Evolutionary conservation across 2,888 invertebrate genomes (phyloP).

Genomic region (Oligia fasciuncula): DNA sequence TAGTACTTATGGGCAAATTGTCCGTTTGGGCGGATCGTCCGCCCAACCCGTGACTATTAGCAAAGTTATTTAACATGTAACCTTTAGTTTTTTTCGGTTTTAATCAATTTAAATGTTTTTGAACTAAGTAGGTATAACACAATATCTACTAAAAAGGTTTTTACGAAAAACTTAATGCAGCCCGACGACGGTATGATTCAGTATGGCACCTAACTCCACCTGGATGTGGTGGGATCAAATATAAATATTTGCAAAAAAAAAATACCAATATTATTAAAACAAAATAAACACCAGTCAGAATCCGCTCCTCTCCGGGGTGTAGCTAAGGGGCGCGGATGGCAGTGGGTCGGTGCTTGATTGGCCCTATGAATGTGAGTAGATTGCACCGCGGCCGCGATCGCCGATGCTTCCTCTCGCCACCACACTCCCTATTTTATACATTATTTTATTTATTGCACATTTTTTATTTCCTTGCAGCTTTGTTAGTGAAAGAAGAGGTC

Average conservation of each 20-base stretch:
- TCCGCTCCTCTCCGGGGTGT: constrained; percentile 78
- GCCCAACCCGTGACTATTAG: neutral
- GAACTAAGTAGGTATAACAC: neutral
- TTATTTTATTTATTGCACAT: constrained; percentile 51
- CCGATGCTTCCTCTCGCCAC: constrained; percentile 61
- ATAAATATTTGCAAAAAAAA: neutral
- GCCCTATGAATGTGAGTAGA: constrained; percentile 89
- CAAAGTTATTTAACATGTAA: neutral
- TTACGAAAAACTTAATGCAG: neutral
- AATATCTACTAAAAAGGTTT: neutral
- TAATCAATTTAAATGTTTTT: neutral
- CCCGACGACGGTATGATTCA: neutral
- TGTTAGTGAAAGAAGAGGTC: constrained; percentile 17
- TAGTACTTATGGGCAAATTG: neutral
- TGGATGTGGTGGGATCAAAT: neutral
- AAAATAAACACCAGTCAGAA: constrained; percentile 45
- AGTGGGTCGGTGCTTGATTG: constrained; percentile 88
- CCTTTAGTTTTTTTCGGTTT: neutral
- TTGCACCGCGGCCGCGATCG: constrained; percentile 79
- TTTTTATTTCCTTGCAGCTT: constrained; percentile 39
- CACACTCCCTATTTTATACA: constrained; percentile 58
- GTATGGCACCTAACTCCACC: neutral
- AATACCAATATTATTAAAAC: neutral
- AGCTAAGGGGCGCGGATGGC: constrained; percentile 83
- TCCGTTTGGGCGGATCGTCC: neutral